Conservation (phyloP, 1,140 invertebrate genomes). For the Nebria ingens region DNA sequence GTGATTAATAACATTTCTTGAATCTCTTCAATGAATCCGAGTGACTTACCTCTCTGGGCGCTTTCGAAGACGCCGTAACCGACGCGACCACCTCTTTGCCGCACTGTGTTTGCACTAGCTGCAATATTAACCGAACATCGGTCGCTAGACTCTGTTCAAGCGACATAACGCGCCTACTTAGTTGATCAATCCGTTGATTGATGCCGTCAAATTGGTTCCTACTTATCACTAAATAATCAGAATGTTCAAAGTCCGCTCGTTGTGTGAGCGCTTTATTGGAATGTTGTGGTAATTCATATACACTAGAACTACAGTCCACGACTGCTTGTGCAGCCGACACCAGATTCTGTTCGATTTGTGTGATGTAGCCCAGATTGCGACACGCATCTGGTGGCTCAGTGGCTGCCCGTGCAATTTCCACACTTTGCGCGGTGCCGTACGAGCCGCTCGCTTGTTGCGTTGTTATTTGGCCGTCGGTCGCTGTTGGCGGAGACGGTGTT, state of each 20-base stretch:
- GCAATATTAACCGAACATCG: constrained; percentile 55
- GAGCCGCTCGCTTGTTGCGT: not conserved
- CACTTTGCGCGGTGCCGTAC: not conserved
- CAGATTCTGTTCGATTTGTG: not conserved
- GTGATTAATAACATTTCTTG: not conserved
- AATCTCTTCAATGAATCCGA: not conserved
- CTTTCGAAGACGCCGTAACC: not conserved
- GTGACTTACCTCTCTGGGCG: constrained; percentile 19
- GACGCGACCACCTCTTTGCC: constrained; percentile 15
- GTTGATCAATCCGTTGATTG: constrained; percentile 49
- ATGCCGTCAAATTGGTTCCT: constrained; percentile 39
- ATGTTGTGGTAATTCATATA: constrained; percentile 25
- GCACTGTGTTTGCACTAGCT: constrained; percentile 46
- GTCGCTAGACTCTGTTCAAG: constrained; percentile 53
- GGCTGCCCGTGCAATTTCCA: not conserved
- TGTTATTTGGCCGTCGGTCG: constrained; percentile 15
- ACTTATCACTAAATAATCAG: constrained; percentile 28
- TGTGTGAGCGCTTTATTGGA: constrained; percentile 22
- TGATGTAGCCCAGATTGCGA: not conserved
- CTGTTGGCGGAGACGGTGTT: constrained; percentile 30
- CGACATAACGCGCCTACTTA: constrained; percentile 47
- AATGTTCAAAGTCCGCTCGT: constrained; percentile 15
- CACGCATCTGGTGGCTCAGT: not conserved
- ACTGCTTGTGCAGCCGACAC: not conserved
- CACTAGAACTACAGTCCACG: constrained; percentile 6